Conservation (phyloP, 2,888 invertebrate species). For the Dorcus parallelipipedus region DNA sequence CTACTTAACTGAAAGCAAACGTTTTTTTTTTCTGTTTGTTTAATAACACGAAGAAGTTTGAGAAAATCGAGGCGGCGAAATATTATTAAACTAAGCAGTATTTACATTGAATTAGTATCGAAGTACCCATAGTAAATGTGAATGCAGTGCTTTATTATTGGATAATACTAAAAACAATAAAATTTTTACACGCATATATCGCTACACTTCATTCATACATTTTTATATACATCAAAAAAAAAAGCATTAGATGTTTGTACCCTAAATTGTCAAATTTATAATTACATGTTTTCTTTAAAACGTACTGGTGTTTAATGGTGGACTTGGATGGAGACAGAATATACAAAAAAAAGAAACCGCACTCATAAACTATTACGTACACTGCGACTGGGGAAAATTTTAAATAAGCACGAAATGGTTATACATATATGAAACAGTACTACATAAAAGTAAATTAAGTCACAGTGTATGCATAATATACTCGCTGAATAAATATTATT, state of each 20-base stretch:
- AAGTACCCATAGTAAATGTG: constrained; percentile 1
- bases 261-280: constrained; percentile 5
- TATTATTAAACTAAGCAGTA: constrained; percentile 2
- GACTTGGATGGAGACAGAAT: too few relatives aligned
- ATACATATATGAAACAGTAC: too few relatives aligned
- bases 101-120: neutral
- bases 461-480: too few relatives aligned
- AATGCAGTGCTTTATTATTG: constrained; percentile 18
- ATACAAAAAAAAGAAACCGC: too few relatives aligned
- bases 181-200: constrained; percentile 22
- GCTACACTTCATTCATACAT: constrained; percentile 33
- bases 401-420: too few relatives aligned
- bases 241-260: constrained; percentile 26
- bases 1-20: too few relatives aligned
- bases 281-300: neutral
- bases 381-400: too few relatives aligned
- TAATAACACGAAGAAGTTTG: too few relatives aligned
- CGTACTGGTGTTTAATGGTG: neutral
- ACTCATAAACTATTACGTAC: too few relatives aligned
- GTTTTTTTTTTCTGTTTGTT: too few relatives aligned
- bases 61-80: constrained; percentile 24
- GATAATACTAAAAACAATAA: constrained; percentile 23
- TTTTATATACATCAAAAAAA: constrained; percentile 36
- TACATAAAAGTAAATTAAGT: too few relatives aligned
- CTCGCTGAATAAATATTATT: too few relatives aligned